Evolutionary conservation across 2,113 vertebrate species (phyloP), one percentile per base, ranked within the genome.

Genomic region (Xyrauchen texanus): DNA sequence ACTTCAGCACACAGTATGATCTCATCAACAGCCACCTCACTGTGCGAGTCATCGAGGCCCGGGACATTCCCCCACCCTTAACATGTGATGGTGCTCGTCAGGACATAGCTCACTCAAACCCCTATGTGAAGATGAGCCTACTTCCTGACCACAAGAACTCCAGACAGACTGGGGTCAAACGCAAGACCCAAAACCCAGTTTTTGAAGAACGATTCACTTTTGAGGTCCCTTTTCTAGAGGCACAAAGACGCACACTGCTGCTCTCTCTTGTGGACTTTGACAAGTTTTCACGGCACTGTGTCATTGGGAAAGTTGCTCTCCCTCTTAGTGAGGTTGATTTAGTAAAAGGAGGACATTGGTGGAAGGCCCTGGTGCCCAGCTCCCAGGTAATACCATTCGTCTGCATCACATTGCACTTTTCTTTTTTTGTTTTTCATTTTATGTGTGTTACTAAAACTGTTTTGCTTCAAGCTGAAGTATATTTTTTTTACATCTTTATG

Each of bases 81-180:
- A 89, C 93, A 9, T 94, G 94, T 0, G 95, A 96, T 0, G 91
- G 94, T 2, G 86, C 94, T 0, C 91, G 93, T 75, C 94, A 95
- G 79, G 95, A 96, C 78, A 89, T 95, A 93, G 94, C 95, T 2
- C 95, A 94, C 81, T 96, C 94, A 15, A 97, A 96, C 86, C 95
- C 95, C 51, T 97, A 96, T 0, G 95, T 96, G 70, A 96, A 96
- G 92, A 92, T 97, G 82, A 96, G 95, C 83, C 94, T 97, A 3
- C 90, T 97, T 70, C 95, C 95, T 0, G 95, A 97, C 15, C 94
- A 96, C 93, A 97, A 97, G 89, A 96, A 97, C 92, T 97, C 95
- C 8, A 94, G 95, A 84, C 95, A 97, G 92, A 97, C 95, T 0
- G 94, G 94, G 0, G 95, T 97, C 77, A 96, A 96, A 8, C 94